Conservation (phyloP, 2,888 invertebrate genomes). For the Deilephila porcellus region DNA sequence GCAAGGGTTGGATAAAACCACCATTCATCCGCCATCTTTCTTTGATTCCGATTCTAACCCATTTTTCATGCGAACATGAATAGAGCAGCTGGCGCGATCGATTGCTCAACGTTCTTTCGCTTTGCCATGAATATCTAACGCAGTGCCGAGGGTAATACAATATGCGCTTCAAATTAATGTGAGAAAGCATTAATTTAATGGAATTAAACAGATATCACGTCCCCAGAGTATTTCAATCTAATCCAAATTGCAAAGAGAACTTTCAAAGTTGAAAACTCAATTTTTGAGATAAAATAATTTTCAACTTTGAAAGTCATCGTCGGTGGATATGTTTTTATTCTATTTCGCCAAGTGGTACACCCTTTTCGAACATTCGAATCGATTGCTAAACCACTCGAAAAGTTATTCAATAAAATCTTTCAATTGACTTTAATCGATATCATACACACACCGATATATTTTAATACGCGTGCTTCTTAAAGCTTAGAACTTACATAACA, state of each 20-base stretch:
- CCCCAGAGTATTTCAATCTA: constrained; percentile 11
- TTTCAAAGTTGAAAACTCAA: constrained; percentile 25
- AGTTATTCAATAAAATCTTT: constrained; percentile 9
- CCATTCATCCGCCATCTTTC: constrained; percentile 70
- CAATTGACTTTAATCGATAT: constrained; percentile 1
- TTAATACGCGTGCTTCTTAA: not conserved
- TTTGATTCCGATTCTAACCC: constrained; percentile 67
- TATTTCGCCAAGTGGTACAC: constrained; percentile 45
- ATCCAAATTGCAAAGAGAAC: constrained; percentile 17
- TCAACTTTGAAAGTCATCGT: constrained; percentile 20
- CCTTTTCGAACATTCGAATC: constrained; percentile 48
- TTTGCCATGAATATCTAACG: constrained; percentile 44
- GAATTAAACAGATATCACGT: not conserved
- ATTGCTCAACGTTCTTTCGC: constrained; percentile 58
- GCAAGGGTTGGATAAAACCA: constrained; percentile 73
- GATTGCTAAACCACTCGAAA: not conserved
- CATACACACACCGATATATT: not conserved
- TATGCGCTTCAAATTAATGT: constrained; percentile 11
- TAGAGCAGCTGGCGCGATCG: constrained; percentile 65
- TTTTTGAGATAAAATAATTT: constrained; percentile 32
- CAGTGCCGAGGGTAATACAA: constrained; percentile 3
- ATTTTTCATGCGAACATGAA: constrained; percentile 68
- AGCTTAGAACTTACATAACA: not conserved
- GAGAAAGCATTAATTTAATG: constrained; percentile 18
- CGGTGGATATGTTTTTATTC: constrained; percentile 30